Evolutionary conservation across 2,797 vertebrate species (phyloP), one percentile per base, ranked within the genome.

Genomic region (Hoplostethus atlanticus): DNA sequence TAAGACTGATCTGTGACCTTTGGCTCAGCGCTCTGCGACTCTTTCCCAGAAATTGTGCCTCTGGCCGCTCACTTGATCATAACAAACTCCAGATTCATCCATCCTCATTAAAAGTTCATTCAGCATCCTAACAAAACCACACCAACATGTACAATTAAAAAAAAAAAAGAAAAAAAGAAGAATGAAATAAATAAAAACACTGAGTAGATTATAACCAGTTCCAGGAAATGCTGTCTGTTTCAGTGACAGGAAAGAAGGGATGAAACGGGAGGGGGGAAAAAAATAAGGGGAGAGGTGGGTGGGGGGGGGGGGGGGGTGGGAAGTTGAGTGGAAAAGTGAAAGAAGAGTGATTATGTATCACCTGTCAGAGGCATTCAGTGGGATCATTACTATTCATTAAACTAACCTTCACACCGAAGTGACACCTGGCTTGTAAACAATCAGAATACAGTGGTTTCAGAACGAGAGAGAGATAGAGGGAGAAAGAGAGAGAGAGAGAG

Each of bases 311-410:
- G 36, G 48, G 75, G 57, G 71, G 55, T 69, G 50, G 71, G 64
- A 66, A 80, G 55, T 64, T 82, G 79, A 87, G 78, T 79, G 81
- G 80, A 84, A 88, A 87, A 91, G 84, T 87, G 77, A 83, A 77
- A 82, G 86, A 93, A 91, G 94, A 92, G 91, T 84, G 85, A 93
- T 89, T 95, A 93, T 90, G 87, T 92, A 84, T 94, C 90, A 91
- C 94, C 92, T 95, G 88, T 93, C 94, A 91, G 87, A 89, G 93
- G 80, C 87, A 82, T 85, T 95, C 91, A 94, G 89, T 89, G 83
- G 77, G 92, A 96, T 90, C 94, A 96, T 97, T 96, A 95, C 94
- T 96, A 94, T 97, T 97, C 95, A 96, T 98, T 97, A 98, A 96
- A 97, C 96, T 97, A 97, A 96, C 97, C 95, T 97, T 97, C 96